Percentiles rank a stretch among this genome's conserved stretches.
Conservation (phyloP, 1,140 invertebrate species). For the Cepaea nemoralis region DNA sequence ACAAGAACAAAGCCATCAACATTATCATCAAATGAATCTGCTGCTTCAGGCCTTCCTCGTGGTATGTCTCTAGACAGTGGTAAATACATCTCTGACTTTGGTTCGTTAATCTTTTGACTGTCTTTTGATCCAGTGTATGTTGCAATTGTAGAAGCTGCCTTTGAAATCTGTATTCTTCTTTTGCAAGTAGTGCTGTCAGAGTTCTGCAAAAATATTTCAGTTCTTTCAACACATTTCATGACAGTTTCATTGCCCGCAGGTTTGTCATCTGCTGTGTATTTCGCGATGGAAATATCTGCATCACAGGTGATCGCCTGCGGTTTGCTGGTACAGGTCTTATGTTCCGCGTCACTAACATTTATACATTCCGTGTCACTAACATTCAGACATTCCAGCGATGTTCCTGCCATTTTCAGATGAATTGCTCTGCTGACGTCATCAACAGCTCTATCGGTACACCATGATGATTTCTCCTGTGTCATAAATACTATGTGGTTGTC, state of each 20-base stretch:
- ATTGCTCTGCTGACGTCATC: too few species aligned
- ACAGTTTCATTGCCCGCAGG: not conserved
- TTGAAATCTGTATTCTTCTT: not conserved
- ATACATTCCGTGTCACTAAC: too few species aligned
- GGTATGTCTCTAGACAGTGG: not conserved
- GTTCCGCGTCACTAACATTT: too few species aligned
- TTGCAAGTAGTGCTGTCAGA: not conserved
- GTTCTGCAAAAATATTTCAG: not conserved
- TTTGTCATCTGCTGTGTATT: not conserved
- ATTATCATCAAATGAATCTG: not conserved
- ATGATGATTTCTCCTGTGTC: too few species aligned
- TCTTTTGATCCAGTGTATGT: not conserved
- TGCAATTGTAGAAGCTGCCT: not conserved
- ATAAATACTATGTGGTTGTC: too few species aligned
- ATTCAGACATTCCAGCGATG: too few species aligned
- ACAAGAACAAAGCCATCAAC: conserved; percentile 19
- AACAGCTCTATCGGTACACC: too few species aligned
- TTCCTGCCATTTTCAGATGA: too few species aligned
- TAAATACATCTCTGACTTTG: not conserved
- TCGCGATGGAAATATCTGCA: too few species aligned
- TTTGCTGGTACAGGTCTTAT: too few species aligned
- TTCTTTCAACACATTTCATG: not conserved
- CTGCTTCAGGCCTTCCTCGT: not conserved
- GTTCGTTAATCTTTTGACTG: not conserved
- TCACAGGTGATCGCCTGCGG: too few species aligned